Evolutionary conservation across 2,888 invertebrate species (phyloP).

Genomic region (Octonoba sinensis): DNA sequence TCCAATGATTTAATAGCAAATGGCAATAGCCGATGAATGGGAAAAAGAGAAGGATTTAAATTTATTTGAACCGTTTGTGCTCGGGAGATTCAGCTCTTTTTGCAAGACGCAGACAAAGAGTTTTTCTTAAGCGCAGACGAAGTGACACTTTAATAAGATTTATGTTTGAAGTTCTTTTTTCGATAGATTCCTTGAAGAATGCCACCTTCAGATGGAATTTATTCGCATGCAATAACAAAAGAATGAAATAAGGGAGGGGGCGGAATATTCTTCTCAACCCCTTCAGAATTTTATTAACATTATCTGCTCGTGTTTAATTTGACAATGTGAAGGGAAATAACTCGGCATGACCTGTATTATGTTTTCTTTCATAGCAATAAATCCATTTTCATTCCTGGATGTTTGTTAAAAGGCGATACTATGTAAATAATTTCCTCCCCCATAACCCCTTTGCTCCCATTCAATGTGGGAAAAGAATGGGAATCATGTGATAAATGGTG

Average conservation of each 20-base stretch:
- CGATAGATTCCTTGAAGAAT: conserved; percentile 49
- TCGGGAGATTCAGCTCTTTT: conserved; percentile 39
- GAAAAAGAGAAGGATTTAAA: conserved; percentile 34
- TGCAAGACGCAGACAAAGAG: conserved; percentile 51
- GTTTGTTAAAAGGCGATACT: conserved; percentile 56
- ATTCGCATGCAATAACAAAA: conserved; percentile 21
- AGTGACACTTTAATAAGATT: conserved; percentile 64
- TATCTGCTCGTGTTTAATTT: conserved; percentile 63
- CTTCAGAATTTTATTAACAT: conserved; percentile 54
- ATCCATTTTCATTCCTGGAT: conserved; percentile 57
- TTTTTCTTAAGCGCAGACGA: conserved; percentile 46
- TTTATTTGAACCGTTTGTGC: conserved; percentile 58
- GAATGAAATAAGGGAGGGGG: conserved; percentile 16
- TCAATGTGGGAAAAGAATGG: conserved; percentile 33
- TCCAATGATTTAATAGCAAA: conserved; percentile 61
- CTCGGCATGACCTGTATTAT: conserved; percentile 56
- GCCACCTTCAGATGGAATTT: conserved; percentile 55
- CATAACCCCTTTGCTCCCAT: conserved; percentile 5
- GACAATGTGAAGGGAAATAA: conserved; percentile 56
- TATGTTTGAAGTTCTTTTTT: conserved; percentile 60
- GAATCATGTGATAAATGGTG: conserved; percentile 47
- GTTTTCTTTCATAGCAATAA: conserved; percentile 57
- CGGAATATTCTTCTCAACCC: conserved; percentile 19
- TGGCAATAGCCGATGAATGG: conserved; percentile 29
- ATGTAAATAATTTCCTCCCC: conserved; percentile 44